phyloP scores from a whole-genome alignment of 1,140 invertebrate species.

The Asbolus verrucosus region DNA sequence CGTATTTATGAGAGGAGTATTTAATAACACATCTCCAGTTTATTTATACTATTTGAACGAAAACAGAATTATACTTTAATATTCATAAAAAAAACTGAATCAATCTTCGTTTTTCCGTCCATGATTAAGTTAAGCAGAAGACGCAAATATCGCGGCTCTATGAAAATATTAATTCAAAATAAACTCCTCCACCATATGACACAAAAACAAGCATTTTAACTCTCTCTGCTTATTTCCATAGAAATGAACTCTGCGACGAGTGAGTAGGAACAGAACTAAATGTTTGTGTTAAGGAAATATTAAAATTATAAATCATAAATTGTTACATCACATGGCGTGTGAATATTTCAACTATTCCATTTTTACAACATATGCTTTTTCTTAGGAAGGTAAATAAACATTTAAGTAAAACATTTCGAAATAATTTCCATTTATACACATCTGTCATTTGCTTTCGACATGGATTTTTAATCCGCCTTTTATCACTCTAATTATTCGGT shows the following conservation, averaged over 20 bases:
- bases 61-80: slow-evolving; percentile 48
- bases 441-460: too few species aligned
- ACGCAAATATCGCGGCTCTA: slow-evolving; percentile 36
- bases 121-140: slow-evolving; percentile 34
- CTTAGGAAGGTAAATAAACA: slow-evolving; percentile 39
- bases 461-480: slow-evolving; percentile 19
- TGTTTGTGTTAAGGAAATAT: slow-evolving; percentile 54
- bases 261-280: slow-evolving; percentile 49
- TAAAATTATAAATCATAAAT: slow-evolving; percentile 52
- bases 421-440: slow-evolving; percentile 9
- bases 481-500: not conserved
- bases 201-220: slow-evolving; percentile 55
- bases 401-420: not conserved
- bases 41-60: slow-evolving; percentile 50
- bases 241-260: slow-evolving; percentile 52
- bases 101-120: slow-evolving; percentile 7
- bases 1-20: slow-evolving; percentile 49
- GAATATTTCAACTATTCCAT: slow-evolving; percentile 46
- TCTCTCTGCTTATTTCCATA: slow-evolving; percentile 50
- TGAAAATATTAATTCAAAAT: slow-evolving; percentile 57
- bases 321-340: slow-evolving; percentile 51
- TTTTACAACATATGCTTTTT: slow-evolving; percentile 17
- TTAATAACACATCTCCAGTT: slow-evolving; percentile 48
- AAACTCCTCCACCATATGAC: slow-evolving; percentile 55
- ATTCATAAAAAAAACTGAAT: slow-evolving; percentile 28